phyloP scores from a whole-genome alignment of 1,140 invertebrate genomes.

The Drosophila biarmipes region DNA sequence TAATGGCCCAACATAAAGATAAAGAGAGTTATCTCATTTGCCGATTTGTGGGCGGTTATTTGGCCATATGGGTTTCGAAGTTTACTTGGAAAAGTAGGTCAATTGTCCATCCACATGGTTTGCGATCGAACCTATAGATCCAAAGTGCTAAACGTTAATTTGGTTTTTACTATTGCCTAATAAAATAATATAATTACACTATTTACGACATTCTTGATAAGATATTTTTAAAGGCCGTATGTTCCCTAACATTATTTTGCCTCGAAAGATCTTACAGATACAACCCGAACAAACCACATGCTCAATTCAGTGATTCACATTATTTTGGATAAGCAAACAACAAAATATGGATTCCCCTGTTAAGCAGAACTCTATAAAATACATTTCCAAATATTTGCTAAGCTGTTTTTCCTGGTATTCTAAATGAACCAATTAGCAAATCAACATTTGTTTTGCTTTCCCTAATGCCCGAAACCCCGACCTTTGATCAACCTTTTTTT shows the following conservation, averaged over 20 bases:
- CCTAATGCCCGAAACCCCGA: slow-evolving; percentile 11
- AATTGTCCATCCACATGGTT: slow-evolving; percentile 29
- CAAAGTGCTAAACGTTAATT: neutral
- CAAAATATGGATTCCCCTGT: slow-evolving; percentile 8
- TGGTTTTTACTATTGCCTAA: neutral
- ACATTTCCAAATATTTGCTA: too few relatives aligned
- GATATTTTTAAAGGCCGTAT: neutral
- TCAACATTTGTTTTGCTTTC: slow-evolving; percentile 24
- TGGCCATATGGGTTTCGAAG: slow-evolving; percentile 22
- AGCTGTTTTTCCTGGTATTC: slow-evolving; percentile 20
- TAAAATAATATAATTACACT: neutral
- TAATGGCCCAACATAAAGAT: slow-evolving; percentile 41
- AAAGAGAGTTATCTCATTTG: slow-evolving; percentile 43
- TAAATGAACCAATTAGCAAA: slow-evolving; percentile 44
- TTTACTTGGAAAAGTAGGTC: slow-evolving; percentile 32
- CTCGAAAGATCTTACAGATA: too few relatives aligned
- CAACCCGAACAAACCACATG: neutral
- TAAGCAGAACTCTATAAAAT: slow-evolving; percentile 11
- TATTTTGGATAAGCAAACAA: neutral
- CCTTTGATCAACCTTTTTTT: slow-evolving; percentile 27
- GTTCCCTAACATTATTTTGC: too few relatives aligned
- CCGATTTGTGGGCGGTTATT: slow-evolving; percentile 38
- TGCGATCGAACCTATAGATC: neutral
- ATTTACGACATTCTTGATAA: neutral
- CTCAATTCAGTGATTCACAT: slow-evolving; percentile 8